Conservation (phyloP, 2,888 invertebrate genomes). For the Sisyra terminalis region DNA sequence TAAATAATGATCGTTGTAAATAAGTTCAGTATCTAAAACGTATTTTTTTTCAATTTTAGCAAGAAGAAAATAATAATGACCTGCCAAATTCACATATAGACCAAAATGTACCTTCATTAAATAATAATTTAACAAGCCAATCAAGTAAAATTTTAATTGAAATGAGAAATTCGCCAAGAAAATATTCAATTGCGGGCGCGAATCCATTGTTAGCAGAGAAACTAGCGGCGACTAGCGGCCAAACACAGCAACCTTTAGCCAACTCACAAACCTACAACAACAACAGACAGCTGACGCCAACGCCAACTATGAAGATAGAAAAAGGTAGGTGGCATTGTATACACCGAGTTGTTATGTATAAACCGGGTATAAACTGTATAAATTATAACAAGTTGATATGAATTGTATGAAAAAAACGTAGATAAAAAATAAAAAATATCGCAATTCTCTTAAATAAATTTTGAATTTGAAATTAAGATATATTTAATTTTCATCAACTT, state of each 20-base stretch:
- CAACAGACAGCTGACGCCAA: constrained; percentile 21
- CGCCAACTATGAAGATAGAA: constrained; percentile 26
- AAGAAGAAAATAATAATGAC: constrained; percentile 34
- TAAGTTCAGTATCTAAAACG: constrained; percentile 1
- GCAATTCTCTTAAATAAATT: too few relatives aligned
- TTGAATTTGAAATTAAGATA: too few relatives aligned
- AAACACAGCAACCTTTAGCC: constrained; percentile 20
- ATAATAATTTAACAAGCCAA: constrained; percentile 15
- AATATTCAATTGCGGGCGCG: constrained; percentile 69
- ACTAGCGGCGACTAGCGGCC: constrained; percentile 35
- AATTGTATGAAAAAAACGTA: too few relatives aligned
- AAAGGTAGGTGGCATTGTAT: constrained; percentile 22
- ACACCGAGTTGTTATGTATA: background rate
- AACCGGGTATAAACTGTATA: background rate
- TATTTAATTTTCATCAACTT: too few relatives aligned
- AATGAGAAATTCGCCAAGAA: constrained; percentile 20
- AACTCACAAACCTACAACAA: constrained; percentile 24
- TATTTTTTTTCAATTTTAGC: constrained; percentile 22
- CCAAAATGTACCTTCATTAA: constrained; percentile 10
- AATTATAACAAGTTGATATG: too few relatives aligned
- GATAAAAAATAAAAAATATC: too few relatives aligned
- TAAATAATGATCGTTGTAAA: constrained; percentile 41
- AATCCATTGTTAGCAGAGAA: constrained; percentile 78
- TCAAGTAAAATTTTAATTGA: constrained; percentile 21
- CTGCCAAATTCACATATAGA: constrained; percentile 17